Base-by-base conservation (phyloP, 2,797 vertebrate genomes). In the Phoxinus dragarum region DNA sequence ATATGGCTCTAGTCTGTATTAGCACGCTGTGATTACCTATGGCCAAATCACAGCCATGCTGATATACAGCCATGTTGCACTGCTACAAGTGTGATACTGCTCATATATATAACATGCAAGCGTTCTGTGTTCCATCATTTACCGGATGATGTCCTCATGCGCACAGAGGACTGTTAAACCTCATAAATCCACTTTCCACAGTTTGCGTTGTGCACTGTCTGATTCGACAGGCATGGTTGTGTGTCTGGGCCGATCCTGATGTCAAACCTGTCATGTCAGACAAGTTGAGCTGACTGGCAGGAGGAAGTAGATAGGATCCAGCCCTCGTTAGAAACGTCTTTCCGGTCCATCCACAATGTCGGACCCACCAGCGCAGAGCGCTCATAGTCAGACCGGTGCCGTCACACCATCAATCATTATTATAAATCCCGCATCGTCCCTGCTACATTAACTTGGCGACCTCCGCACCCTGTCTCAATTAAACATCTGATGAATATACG, bases 401-500 rank as follows among this genome's bases (percentile, higher is more conserved):
- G 89, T 91, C 89, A 88, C 59, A 73, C 88, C 83, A 94, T 95
- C 92, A 93, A 93, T 95, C 93, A 94, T 92, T 88, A 91, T 94
- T 94, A 93, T 72, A 89, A 93, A 92, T 86, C 91, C 88, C 84
- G 54, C 85, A 84, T 89, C 90, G 86, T 92, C 90, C 89, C 92
- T 72, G 91, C 91, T 91, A 91, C 90, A 76, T 93, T 93, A 93
- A 93, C 92, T 93, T 88, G 78, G 85, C 91, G 93, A 94, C 93
- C 93, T 92, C 89, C 92, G 86, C 85, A 92, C 91, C 91, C 90
- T 86, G 56, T 91, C 91, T 90, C 92, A 94, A 91, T 94, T 93
- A 94, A 88, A 92, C 90, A 90, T 92, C 90, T 92, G 91, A 94
- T 91, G 92, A 93, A 92, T 91, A 90, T 91, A 89, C 91, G 92